Conservation (phyloP, 2,888 invertebrate genomes). For the Eudemis profundana region DNA sequence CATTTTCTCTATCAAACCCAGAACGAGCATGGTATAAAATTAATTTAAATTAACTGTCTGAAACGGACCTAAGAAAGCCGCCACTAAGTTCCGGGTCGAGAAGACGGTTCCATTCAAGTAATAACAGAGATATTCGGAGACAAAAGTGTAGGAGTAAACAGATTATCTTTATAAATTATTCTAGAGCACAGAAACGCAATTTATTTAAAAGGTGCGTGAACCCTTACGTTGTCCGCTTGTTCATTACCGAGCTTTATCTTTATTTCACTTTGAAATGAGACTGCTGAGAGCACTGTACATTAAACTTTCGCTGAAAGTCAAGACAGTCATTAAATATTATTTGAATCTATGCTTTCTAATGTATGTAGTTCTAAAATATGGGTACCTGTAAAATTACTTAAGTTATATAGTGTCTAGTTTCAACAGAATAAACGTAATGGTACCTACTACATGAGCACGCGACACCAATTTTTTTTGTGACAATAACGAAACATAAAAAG, state of each 20-base stretch:
- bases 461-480: no score
- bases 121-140: slow-evolving; percentile 52
- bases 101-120: slow-evolving; percentile 73
- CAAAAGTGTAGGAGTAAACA: slow-evolving; percentile 75
- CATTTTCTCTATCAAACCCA: slow-evolving; percentile 51
- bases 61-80: slow-evolving; percentile 75
- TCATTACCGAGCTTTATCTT: neutral
- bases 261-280: neutral
- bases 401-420: no score
- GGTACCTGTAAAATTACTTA: no score
- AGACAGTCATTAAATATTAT: no score
- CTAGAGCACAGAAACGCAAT: slow-evolving; percentile 24
- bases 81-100: slow-evolving; percentile 71
- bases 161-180: slow-evolving; percentile 41
- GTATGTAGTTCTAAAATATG: no score
- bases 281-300: neutral
- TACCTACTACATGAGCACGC: no score
- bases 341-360: no score
- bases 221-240: neutral
- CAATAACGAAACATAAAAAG: no score
- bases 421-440: no score
- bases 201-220: slow-evolving; percentile 26
- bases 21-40: slow-evolving; percentile 72
- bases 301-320: neutral
- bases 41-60: slow-evolving; percentile 80